Conservation (phyloP, 2,797 vertebrate genomes). For the Poeciliopsis presidionis region DNA sequence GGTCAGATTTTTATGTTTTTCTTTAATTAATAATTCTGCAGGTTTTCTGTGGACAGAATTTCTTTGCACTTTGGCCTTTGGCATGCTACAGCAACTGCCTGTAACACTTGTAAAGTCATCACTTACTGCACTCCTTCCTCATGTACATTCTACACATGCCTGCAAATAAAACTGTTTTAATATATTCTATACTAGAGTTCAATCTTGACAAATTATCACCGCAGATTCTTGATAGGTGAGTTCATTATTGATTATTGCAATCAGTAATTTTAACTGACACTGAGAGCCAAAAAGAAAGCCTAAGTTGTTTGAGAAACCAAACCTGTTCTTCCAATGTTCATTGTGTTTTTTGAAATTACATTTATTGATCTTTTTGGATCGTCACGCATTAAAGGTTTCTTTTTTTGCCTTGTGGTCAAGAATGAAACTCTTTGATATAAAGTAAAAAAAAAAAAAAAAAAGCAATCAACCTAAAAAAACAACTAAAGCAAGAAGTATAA, state of each 20-base stretch:
- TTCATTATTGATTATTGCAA: background rate
- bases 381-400: background rate
- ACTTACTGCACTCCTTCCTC: background rate
- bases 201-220: background rate
- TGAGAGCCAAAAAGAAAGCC: background rate
- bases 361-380: constrained; percentile 18
- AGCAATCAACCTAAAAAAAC: background rate
- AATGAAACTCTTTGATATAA: constrained; percentile 3
- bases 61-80: background rate
- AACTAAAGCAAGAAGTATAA: constrained; percentile 11
- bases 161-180: background rate
- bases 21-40: background rate
- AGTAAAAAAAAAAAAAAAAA: background rate
- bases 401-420: background rate
- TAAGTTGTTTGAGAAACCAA: constrained; percentile 21
- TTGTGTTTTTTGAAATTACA: constrained; percentile 33
- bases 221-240: background rate
- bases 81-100: background rate
- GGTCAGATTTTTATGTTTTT: background rate
- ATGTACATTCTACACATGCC: background rate
- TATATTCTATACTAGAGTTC: background rate
- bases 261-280: background rate
- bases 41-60: background rate
- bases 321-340: constrained; percentile 32
- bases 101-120: background rate